These are phyloP conservation scores for Polypedilum vanderplanki DNA, from an alignment of 1,140 invertebrate species.

Conservation along the genomic window DNA sequence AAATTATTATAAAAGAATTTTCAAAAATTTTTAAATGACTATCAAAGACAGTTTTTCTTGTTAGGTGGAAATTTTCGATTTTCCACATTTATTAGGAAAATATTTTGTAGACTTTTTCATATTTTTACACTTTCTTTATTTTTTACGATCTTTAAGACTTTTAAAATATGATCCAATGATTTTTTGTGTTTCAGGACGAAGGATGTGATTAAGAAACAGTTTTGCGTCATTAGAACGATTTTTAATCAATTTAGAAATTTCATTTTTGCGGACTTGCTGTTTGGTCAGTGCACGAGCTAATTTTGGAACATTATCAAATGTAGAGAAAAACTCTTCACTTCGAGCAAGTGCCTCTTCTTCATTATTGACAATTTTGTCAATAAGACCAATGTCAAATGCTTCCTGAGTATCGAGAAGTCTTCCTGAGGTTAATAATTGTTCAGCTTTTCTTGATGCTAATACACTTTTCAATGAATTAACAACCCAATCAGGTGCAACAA, in stretches of 20 bases:
- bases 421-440: neutral
- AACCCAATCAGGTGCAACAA: constrained; percentile 15
- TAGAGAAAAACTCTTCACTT: neutral
- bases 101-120: neutral
- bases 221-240: neutral
- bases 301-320: constrained; percentile 1
- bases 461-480: neutral
- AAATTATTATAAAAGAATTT: too few species aligned
- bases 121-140: neutral
- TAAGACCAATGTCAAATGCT: constrained; percentile 6
- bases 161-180: constrained; percentile 1
- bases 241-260: neutral
- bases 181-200: constrained; percentile 4
- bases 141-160: neutral
- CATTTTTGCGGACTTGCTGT: neutral
- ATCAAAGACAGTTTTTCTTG: neutral
- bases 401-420: neutral
- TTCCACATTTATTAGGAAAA: neutral
- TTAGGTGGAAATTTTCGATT: neutral
- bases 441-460: neutral
- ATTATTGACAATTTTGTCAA: constrained; percentile 35
- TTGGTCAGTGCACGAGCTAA: neutral
- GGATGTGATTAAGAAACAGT: neutral
- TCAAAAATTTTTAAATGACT: too few species aligned
- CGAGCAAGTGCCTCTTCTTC: constrained; percentile 29